phyloP scores from a whole-genome alignment of 2,888 invertebrate species.

The Morinoia aosen region DNA sequence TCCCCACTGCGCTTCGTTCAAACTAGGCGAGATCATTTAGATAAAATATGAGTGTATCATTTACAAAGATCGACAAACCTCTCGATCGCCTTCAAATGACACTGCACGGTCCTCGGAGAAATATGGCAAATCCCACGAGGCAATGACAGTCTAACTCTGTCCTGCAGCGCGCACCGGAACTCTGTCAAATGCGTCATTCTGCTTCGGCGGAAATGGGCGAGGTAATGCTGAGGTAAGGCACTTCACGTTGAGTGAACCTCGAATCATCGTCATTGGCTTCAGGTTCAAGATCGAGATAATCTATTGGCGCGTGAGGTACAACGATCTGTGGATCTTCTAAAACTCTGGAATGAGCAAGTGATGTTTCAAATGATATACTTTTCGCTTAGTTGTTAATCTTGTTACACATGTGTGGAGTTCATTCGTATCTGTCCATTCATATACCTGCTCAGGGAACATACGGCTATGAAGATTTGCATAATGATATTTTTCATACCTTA shows the following conservation, averaged over 20 bases:
- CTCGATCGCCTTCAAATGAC: slow-evolving; percentile 39
- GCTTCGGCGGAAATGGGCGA: neutral
- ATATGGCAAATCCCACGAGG: slow-evolving; percentile 22
- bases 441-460: neutral
- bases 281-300: neutral
- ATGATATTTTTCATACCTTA: neutral
- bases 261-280: neutral
- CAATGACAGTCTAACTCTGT: slow-evolving; percentile 12
- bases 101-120: neutral
- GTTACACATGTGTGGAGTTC: neutral
- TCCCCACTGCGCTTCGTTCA: neutral
- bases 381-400: neutral
- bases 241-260: neutral
- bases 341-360: neutral
- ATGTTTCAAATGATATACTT: neutral
- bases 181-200: neutral
- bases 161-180: neutral
- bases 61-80: slow-evolving; percentile 32
- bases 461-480: neutral
- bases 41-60: slow-evolving; percentile 25
- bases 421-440: neutral
- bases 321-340: neutral
- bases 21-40: slow-evolving; percentile 34
- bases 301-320: neutral
- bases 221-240: neutral